A percentile compares a stretch with the other conserved stretches of the same genome.
phyloP scores from a whole-genome alignment of 2,888 invertebrate genomes.

The Pristionchus entomophagus region DNA sequence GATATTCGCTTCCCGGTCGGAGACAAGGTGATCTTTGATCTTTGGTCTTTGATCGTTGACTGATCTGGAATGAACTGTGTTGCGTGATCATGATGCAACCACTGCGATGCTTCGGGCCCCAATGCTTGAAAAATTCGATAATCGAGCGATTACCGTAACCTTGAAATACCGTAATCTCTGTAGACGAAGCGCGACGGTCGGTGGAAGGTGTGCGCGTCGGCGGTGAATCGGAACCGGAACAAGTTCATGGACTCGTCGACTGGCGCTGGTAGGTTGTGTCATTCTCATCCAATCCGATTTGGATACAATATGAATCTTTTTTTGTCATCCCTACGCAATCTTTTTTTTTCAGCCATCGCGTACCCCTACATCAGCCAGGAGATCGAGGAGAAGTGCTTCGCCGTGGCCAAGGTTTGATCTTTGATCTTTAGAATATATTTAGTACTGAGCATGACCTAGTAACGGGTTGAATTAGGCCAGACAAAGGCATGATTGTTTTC shows the following conservation, averaged over 20 bases:
- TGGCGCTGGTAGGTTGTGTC: not conserved
- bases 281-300: too few species aligned
- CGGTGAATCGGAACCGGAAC: conserved; percentile 60
- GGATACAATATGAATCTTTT: not conserved
- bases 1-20: conserved; percentile 60
- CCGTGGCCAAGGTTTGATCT: conserved; percentile 40
- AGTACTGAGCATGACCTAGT: too few species aligned
- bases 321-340: not conserved
- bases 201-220: conserved; percentile 64
- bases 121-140: not conserved
- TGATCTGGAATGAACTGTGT: not conserved
- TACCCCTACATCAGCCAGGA: conserved; percentile 61
- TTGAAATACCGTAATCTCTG: not conserved
- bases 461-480: too few species aligned
- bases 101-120: too few species aligned
- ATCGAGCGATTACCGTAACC: not conserved
- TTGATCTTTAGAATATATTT: not conserved
- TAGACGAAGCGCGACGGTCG: conserved; percentile 56
- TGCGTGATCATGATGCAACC: not conserved
- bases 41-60: not conserved
- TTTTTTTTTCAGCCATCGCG: conserved; percentile 50
- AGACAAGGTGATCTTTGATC: conserved; percentile 50
- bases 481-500: too few species aligned
- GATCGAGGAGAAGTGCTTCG: conserved; percentile 60
- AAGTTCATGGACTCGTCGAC: conserved; percentile 28